Base-by-base conservation (phyloP, 2,113 vertebrate genomes). In the Haplotaxodon microlepis region DNA sequence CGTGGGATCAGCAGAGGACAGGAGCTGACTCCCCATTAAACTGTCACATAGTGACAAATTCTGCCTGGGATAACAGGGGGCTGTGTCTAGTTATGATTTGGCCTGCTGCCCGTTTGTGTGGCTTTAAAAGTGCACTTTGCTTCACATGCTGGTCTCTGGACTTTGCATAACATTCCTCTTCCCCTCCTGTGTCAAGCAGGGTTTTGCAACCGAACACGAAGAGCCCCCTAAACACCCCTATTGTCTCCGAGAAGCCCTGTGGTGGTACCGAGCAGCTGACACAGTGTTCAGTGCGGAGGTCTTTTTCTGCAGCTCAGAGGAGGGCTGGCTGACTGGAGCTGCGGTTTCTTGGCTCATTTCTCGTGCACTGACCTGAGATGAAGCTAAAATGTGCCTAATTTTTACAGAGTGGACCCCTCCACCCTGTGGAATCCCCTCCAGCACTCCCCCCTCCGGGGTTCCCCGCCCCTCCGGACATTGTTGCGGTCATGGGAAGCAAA, bases 391-490 rank as follows among this genome's bases (percentile, higher is more conserved):
- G 53, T 79, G 61, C 19, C 31, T 82, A 11, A 69, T 93, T 82
- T 84, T 85, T 59, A 82, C 86, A 90, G 85, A 80, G 84, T 63
- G 89, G 88, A 84, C 71, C 85, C 34, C 3, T 73, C 21, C 69
- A 27, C 21, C 78, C 71, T n/a, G 16, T 81, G 90, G 90, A 90
- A 80, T 84, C 85, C 91, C 92, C 89, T 27, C 29, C 76, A 36
- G 21, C 47, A 29, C 34, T 21, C 19, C 50, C 36, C 61, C 61
- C 7, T 38, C 19, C 4, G 10, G 40, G 81, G 79, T 14, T 73
- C 63, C 54, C 89, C 73, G 5, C 21, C 80, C 63, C 50, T 89
- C 73, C 7, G 9, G 24, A 73, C 83, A 59, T 66, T n/a, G 50
- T 47, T 85, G 53, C 82, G 34, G 82, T 89, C 57, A 38, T 59